A percentile compares a stretch with the other conserved stretches of the same genome.
Evolutionary conservation across 2,113 vertebrate genomes (phyloP).

Genomic region (Spea multiplicata): DNA sequence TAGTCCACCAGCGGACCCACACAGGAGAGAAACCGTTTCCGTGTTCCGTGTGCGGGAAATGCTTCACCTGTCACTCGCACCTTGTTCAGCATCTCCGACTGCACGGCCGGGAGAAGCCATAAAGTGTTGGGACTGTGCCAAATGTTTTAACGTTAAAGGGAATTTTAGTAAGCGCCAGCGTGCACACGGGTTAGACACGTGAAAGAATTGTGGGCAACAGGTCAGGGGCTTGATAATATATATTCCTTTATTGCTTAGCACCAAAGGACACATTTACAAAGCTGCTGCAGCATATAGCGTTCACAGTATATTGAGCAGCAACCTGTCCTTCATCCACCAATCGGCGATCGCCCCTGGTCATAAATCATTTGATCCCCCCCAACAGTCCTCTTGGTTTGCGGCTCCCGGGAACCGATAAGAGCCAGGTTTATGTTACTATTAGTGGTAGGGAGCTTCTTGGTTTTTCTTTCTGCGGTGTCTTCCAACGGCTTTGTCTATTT

Average conservation of each 20-base stretch:
- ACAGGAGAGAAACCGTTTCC: background rate
- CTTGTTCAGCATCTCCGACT: conserved; percentile 8
- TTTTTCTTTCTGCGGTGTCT: too few relatives aligned
- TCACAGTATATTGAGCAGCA: too few relatives aligned
- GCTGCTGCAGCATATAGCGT: too few relatives aligned
- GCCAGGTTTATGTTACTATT: too few relatives aligned
- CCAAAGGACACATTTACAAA: too few relatives aligned
- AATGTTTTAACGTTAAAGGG: background rate
- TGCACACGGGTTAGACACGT: background rate
- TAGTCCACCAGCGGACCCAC: background rate
- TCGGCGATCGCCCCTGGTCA: too few relatives aligned
- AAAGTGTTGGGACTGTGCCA: background rate
- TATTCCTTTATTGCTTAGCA: background rate
- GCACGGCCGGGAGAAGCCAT: conserved; percentile 1
- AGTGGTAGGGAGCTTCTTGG: too few relatives aligned
- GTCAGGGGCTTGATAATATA: background rate
- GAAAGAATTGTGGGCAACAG: background rate
- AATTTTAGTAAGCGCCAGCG: background rate
- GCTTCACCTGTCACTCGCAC: background rate
- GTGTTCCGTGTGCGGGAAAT: conserved; percentile 10
- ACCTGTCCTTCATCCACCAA: too few relatives aligned
- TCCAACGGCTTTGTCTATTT: too few relatives aligned
- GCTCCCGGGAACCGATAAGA: too few relatives aligned
- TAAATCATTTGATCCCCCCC: too few relatives aligned
- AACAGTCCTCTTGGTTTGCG: too few relatives aligned